Evolutionary conservation across 2,797 vertebrate genomes (phyloP).

Genomic region (Parauchenoglanis punctatus): DNA sequence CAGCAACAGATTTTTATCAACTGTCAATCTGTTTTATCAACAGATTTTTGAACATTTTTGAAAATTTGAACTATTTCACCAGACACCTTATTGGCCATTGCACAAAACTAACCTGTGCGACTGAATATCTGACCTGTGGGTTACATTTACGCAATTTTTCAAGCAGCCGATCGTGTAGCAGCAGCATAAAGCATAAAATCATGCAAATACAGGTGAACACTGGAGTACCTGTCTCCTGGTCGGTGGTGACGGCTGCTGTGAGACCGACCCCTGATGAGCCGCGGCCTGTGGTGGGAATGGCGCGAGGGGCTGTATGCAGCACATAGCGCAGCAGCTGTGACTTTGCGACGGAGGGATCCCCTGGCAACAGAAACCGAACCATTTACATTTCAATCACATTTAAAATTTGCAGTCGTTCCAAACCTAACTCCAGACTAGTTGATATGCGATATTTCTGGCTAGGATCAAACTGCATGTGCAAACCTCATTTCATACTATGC

Average conservation of each 20-base stretch:
- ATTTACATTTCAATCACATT: neutral
- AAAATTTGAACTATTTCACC: no score
- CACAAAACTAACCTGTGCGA: no score
- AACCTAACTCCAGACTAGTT: neutral
- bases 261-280: slow-evolving; percentile 94
- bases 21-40: no score
- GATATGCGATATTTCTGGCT: neutral
- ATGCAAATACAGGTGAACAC: neutral
- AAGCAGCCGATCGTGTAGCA: neutral
- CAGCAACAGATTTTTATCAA: no score
- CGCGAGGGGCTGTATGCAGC: slow-evolving; percentile 88
- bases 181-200: neutral
- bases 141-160: neutral
- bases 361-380: slow-evolving; percentile 65
- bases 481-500: neutral
- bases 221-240: slow-evolving; percentile 91
- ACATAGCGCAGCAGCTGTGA: slow-evolving; percentile 95
- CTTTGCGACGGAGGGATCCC: slow-evolving; percentile 96
- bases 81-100: no score
- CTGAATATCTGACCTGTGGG: no score
- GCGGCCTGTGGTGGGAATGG: slow-evolving; percentile 92
- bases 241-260: slow-evolving; percentile 93
- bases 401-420: neutral
- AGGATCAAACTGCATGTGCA: neutral
- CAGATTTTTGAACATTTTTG: no score